phyloP scores from a whole-genome alignment of 2,888 invertebrate species.

The Drosophila algonquin region DNA sequence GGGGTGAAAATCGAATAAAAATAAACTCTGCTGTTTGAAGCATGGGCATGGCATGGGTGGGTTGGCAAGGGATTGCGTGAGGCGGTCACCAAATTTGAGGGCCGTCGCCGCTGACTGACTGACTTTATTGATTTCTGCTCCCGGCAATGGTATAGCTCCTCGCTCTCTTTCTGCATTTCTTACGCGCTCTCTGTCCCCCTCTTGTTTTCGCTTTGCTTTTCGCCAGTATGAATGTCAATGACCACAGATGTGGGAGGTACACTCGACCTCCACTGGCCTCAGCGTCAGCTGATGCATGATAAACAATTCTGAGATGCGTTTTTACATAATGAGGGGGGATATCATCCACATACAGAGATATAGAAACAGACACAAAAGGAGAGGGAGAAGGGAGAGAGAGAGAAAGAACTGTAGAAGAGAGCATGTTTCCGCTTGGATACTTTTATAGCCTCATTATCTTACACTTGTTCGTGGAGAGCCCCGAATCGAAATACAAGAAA shows the following conservation, averaged over 20 bases:
- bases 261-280: not conserved
- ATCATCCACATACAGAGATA: conserved; percentile 9
- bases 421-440: conserved; percentile 61
- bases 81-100: conserved; percentile 54
- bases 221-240: conserved; percentile 74
- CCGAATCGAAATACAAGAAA: conserved; percentile 21
- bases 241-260: conserved; percentile 43
- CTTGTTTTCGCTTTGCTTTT: conserved; percentile 37
- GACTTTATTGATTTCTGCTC: conserved; percentile 68
- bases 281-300: conserved; percentile 71
- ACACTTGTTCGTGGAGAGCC: conserved; percentile 22
- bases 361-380: not conserved
- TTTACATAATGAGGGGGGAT: conserved; percentile 25
- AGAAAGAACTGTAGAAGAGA: conserved; percentile 18
- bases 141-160: conserved; percentile 7
- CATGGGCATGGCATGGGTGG: not conserved
- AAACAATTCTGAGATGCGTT: conserved; percentile 58
- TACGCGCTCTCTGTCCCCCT: conserved; percentile 11
- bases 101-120: conserved; percentile 35
- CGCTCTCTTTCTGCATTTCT: conserved; percentile 11
- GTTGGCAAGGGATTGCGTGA: conserved; percentile 57
- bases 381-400: conserved; percentile 3
- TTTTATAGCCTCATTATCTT: conserved; percentile 48
- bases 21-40: conserved; percentile 28
- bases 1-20: conserved; percentile 14